phyloP scores from a whole-genome alignment of 2,113 vertebrate genomes.

The Cyprinodon tularosa region DNA sequence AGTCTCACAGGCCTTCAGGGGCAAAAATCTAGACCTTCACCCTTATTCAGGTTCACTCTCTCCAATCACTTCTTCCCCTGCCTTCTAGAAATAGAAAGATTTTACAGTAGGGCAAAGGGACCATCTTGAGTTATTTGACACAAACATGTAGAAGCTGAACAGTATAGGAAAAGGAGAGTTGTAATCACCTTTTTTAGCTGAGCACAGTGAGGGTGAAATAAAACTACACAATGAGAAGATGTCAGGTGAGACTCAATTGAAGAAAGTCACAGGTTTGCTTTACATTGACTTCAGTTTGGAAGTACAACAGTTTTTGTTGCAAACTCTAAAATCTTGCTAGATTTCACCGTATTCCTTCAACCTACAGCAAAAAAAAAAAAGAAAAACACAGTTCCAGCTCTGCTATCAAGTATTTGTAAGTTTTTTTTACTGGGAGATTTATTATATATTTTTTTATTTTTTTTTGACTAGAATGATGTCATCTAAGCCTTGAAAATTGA shows the following conservation, averaged over 20 bases:
- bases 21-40: too few species aligned
- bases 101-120: too few species aligned
- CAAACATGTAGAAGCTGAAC: too few species aligned
- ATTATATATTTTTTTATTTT: not conserved
- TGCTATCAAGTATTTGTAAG: constrained; percentile 27
- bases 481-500: constrained; percentile 31
- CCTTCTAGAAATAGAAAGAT: too few species aligned
- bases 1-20: too few species aligned
- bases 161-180: not conserved
- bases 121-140: too few species aligned
- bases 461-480: constrained; percentile 34
- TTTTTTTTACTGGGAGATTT: constrained; percentile 10
- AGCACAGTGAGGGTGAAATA: not conserved
- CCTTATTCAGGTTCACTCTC: too few species aligned
- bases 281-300: constrained; percentile 49
- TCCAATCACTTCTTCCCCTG: too few species aligned
- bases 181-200: not conserved
- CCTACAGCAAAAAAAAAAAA: constrained; percentile 10
- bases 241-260: too few species aligned
- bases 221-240: not conserved
- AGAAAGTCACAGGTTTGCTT: constrained; percentile 9
- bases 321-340: constrained; percentile 20
- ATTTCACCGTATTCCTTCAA: constrained; percentile 40
- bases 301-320: constrained; percentile 22
- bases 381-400: constrained; percentile 5